A percentile compares a stretch with the other conserved stretches of the same genome.
Conservation (phyloP, 2,113 vertebrate genomes). For the Heliornis fulica region DNA sequence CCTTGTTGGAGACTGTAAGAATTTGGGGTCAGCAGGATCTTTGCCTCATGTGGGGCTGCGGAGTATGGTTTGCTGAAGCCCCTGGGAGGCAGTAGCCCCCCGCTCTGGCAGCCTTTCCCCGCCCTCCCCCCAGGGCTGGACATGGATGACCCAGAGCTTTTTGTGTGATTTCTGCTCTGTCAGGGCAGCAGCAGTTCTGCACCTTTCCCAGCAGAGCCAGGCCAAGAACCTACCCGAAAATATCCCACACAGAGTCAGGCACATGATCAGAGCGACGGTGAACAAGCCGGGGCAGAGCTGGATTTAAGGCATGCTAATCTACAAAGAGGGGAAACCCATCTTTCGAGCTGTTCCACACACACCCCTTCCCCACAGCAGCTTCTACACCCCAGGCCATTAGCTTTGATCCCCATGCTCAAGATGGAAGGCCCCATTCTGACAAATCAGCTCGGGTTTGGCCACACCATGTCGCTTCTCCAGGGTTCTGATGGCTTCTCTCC, state of each 20-base stretch:
- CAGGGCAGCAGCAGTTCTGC: background rate
- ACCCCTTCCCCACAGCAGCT: background rate
- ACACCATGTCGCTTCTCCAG: background rate
- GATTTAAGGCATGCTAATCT: background rate
- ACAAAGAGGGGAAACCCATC: background rate
- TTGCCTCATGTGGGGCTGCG: fast-evolving
- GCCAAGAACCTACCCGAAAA: background rate
- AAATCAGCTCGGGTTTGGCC: fast-evolving
- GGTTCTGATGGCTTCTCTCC: background rate
- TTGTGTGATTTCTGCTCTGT: background rate
- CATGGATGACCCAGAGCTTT: background rate
- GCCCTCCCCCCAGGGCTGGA: fast-evolving
- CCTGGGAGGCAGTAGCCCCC: background rate
- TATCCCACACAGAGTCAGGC: background rate
- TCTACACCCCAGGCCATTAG: background rate
- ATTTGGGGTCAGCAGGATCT: background rate
- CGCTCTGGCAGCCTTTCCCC: fast-evolving
- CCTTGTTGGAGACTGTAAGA: background rate
- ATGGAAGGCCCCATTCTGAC: background rate
- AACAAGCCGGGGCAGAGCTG: constrained; percentile 2
- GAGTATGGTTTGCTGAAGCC: background rate
- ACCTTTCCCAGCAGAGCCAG: background rate
- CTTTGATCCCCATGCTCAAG: background rate
- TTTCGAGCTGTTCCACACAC: background rate
- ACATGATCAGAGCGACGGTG: background rate